Percentiles rank a stretch among this genome's conserved stretches.
Conservation (phyloP, 2,113 vertebrate species). For the Ciconia stormi region DNA sequence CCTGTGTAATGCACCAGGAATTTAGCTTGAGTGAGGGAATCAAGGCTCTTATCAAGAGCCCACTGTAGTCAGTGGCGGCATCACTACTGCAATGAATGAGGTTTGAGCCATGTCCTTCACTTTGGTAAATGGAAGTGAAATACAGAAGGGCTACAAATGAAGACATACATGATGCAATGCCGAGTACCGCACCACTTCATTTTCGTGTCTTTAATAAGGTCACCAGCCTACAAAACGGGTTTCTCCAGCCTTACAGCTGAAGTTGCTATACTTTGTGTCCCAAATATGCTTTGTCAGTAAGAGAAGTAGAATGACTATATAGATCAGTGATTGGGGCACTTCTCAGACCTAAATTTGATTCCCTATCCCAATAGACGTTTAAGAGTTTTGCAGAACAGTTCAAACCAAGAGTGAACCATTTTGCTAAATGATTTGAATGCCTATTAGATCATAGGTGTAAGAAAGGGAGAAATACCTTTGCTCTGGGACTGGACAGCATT, state of each 20-base stretch:
- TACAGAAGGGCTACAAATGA: neutral
- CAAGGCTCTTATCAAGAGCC: neutral
- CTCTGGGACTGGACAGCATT: neutral
- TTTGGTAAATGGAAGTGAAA: neutral
- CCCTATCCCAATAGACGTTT: neutral
- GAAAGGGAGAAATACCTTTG: neutral
- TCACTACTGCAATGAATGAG: neutral
- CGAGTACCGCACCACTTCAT: neutral
- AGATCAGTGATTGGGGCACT: neutral
- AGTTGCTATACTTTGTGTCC: neutral
- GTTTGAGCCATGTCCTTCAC: neutral
- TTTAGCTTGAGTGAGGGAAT: neutral
- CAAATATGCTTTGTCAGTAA: neutral
- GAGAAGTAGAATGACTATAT: neutral
- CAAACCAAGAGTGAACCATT: neutral
- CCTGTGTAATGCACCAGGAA: neutral
- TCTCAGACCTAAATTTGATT: neutral
- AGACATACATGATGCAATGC: neutral
- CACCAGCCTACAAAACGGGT: neutral
- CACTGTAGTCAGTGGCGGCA: too few relatives aligned
- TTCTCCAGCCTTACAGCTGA: neutral
- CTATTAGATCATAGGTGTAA: neutral
- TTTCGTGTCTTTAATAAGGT: neutral
- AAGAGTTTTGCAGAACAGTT: neutral
- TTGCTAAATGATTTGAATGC: neutral